Percentiles rank a stretch among this genome's conserved stretches.
Evolutionary conservation across 30 jellyfish, hydroid and myxozoan genomes (phyloP).

Genomic region (Aurelia coerulea): DNA sequence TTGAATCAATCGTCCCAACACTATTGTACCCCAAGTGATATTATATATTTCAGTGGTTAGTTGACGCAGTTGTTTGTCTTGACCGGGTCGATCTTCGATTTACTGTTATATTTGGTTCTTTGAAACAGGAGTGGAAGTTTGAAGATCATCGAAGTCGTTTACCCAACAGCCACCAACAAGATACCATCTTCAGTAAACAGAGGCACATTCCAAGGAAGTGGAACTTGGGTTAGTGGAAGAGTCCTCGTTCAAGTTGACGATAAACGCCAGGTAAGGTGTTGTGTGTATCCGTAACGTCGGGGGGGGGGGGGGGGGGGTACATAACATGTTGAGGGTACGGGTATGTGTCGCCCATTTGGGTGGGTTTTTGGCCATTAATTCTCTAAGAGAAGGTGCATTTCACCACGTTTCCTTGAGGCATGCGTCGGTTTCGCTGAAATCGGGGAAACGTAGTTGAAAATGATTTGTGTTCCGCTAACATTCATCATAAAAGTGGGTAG

Average conservation of each 20-base stretch:
- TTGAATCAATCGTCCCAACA: too few species aligned
- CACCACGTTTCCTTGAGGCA: too few species aligned
- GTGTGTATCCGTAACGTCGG: not conserved
- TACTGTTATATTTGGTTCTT: not conserved
- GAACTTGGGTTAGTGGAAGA: conserved; percentile 69
- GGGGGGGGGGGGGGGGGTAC: too few species aligned
- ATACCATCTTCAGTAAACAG: conserved; percentile 16
- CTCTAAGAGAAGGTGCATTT: too few species aligned
- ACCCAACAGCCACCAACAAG: conserved; percentile 47
- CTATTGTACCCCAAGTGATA: too few species aligned
- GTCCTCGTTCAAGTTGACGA: conserved; percentile 62
- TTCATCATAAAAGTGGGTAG: too few species aligned
- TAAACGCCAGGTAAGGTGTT: conserved; percentile 43
- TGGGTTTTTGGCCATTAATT: too few species aligned
- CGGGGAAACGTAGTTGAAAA: too few species aligned
- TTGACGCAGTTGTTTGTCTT: not conserved
- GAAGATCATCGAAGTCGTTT: conserved; percentile 38
- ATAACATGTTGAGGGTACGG: too few species aligned
- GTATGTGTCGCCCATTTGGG: too few species aligned
- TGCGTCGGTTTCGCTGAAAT: too few species aligned
- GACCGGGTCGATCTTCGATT: not conserved
- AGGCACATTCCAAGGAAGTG: conserved; percentile 63
- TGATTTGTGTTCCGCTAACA: too few species aligned
- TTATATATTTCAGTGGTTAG: not conserved
- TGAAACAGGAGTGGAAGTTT: conserved; percentile 34